phyloP scores from a whole-genome alignment of 2,888 invertebrate species.

The Trichopoda pennipes region DNA sequence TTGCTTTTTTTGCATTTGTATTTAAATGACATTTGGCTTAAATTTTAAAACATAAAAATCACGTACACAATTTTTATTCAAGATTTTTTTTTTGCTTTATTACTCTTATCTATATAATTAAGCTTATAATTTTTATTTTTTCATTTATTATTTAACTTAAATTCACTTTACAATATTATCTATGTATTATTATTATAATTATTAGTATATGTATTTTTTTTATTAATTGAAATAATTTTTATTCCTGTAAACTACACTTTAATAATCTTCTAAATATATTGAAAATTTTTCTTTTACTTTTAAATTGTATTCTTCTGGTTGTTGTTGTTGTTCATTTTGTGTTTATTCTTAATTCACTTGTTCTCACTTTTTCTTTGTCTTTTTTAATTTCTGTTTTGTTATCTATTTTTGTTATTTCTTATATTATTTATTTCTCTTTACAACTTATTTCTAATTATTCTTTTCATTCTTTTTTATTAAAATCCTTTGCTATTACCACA shows the following conservation, averaged over 20 bases:
- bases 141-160: constrained; percentile 23
- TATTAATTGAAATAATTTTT: constrained; percentile 16
- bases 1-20: constrained; percentile 26
- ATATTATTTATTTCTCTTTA: constrained; percentile 39
- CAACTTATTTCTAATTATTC: constrained; percentile 55
- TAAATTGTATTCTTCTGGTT: constrained; percentile 21
- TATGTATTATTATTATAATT: background rate
- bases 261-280: background rate
- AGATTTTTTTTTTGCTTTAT: constrained; percentile 26
- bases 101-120: constrained; percentile 15
- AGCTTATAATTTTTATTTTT: background rate
- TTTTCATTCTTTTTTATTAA: constrained; percentile 33
- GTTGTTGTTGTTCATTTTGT: constrained; percentile 21
- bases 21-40: constrained; percentile 35
- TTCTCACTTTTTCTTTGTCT: constrained; percentile 37
- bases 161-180: constrained; percentile 27
- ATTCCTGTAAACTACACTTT: constrained; percentile 14
- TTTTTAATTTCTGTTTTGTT: background rate
- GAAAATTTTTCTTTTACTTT: constrained; percentile 26
- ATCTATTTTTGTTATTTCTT: constrained; percentile 29
- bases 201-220: constrained; percentile 7
- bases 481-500: constrained; percentile 65
- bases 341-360: constrained; percentile 44
- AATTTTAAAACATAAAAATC: constrained; percentile 39
- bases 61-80: constrained; percentile 56